These are phyloP conservation scores for Tyrophagus putrescentiae DNA, from an alignment of 1,140 invertebrate species.

Conservation along the genomic window DNA sequence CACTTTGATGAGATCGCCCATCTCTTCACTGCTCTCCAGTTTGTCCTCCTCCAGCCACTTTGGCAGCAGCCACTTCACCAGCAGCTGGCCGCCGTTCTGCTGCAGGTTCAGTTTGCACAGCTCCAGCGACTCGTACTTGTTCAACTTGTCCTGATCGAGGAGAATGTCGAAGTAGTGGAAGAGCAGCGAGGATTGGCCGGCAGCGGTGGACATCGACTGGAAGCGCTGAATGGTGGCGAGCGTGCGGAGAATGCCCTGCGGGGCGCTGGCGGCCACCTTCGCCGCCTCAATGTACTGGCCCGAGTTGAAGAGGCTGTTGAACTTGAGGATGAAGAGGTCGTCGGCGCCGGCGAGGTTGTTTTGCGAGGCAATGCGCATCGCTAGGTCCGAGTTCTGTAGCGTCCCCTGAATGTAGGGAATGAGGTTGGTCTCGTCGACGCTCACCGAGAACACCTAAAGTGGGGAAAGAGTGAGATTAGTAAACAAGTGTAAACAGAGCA, in stretches of 20 bases:
- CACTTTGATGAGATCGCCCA: slow-evolving; percentile 90
- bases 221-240: slow-evolving; percentile 95
- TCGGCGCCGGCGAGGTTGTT: slow-evolving; percentile 95
- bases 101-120: slow-evolving; percentile 84
- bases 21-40: slow-evolving; percentile 93
- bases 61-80: slow-evolving; percentile 99
- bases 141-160: slow-evolving; percentile 78
- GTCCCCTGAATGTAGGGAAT: slow-evolving; percentile 92
- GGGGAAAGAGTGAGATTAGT: slow-evolving; percentile 10
- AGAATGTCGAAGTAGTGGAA: slow-evolving; percentile 98
- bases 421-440: slow-evolving; percentile 94
- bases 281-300: slow-evolving; percentile 93
- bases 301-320: slow-evolving; percentile 82
- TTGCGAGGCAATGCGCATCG: slow-evolving; percentile 79
- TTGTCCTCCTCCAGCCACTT: slow-evolving; percentile 99
- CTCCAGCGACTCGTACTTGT: slow-evolving; percentile 96
- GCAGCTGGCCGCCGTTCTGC: slow-evolving; percentile 77
- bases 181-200: slow-evolving; percentile 84
- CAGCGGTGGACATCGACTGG: slow-evolving; percentile 83
- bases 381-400: slow-evolving; percentile 91
- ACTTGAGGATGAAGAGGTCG: slow-evolving; percentile 92
- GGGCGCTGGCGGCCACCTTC: slow-evolving; percentile 93
- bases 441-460: slow-evolving; percentile 74
- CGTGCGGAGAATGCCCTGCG: slow-evolving; percentile 89
- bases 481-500: too few species aligned